Evolutionary conservation across 2,888 invertebrate species (phyloP), one percentile per base, ranked within the genome.

Genomic region (Heteromurus nitidus): DNA sequence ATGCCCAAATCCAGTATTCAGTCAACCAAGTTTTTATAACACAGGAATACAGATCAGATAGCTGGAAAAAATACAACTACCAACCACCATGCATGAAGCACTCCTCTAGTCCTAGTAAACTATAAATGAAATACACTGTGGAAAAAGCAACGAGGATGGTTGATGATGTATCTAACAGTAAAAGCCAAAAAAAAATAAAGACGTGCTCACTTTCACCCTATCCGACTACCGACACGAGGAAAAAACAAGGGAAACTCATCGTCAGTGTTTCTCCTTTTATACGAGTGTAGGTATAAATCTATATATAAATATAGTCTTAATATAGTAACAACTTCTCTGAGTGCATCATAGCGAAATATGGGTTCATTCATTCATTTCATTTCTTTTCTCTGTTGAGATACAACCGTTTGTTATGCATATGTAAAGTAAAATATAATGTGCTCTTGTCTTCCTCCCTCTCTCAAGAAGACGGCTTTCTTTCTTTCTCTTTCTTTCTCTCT

Each of bases 311-410:
- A 26, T 11, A 28, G 16, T 30, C 60, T 9, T 65, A 65, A 65
- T 65, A 36, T n/a, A n/a, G n/a, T n/a, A n/a, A n/a, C n/a, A n/a
- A n/a, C n/a, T n/a, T n/a, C n/a, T n/a, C n/a, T n/a, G n/a, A n/a
- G n/a, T n/a, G n/a, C n/a, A n/a, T n/a, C n/a, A 65, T 65, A 30
- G 22, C 55, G n/a, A 50, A 80, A 80, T 80, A 72, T 68, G 73
- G 80, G 80, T 30, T 72, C 65, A 80, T 80, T 80, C 69, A 69
- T 69, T 55, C 73, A 80, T 80, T 80, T 80, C 69, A 70, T 42
- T 79, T 79, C 36, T 58, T 55, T 20, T 36, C 58, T 65, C 50
- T 73, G 67, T 31, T 67, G 9, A 31, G 50, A 31, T 16, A 18
- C n/a, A 30, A 69, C 16, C 69, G 55, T 69, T 69, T 50, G 69